A percentile compares a stretch with the other conserved stretches of the same genome.
These are phyloP conservation scores for Amphipoea oculea DNA, from an alignment of 2,888 invertebrate species.

Conservation along the genomic window DNA sequence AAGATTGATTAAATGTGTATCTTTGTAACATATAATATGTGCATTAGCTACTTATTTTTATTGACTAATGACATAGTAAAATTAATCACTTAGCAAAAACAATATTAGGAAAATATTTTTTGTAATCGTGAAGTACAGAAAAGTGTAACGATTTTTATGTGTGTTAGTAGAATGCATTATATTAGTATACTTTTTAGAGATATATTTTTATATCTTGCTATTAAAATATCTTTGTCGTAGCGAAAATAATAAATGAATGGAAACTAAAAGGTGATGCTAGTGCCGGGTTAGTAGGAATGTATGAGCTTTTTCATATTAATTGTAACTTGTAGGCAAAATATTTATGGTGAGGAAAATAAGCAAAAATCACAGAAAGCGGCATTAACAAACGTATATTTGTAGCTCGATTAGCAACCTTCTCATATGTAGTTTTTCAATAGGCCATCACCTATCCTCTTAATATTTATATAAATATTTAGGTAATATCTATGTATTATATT, in stretches of 20 bases:
- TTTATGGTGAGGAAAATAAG: neutral
- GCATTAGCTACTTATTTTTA: slow-evolving; percentile 49
- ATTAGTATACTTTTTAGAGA: slow-evolving; percentile 31
- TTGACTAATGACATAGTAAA: slow-evolving; percentile 37
- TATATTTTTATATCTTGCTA: slow-evolving; percentile 39
- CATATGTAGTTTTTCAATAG: slow-evolving; percentile 22
- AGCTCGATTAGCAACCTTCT: slow-evolving; percentile 23
- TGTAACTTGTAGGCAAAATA: slow-evolving; percentile 22
- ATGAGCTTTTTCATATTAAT: slow-evolving; percentile 26
- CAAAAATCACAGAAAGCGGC: neutral
- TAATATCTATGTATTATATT: slow-evolving; percentile 35
- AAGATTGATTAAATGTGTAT: slow-evolving; percentile 29
- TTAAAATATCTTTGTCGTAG: slow-evolving; percentile 13
- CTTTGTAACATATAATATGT: slow-evolving; percentile 10
- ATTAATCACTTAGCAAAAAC: slow-evolving; percentile 31
- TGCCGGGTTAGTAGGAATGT: slow-evolving; percentile 28
- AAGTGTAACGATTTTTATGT: slow-evolving; percentile 6
- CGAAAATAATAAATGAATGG: slow-evolving; percentile 26
- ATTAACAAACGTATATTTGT: slow-evolving; percentile 13
- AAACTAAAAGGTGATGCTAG: slow-evolving; percentile 17
- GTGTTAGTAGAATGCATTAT: slow-evolving; percentile 21
- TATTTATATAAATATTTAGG: slow-evolving; percentile 28
- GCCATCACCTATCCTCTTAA: slow-evolving; percentile 31
- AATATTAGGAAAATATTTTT: slow-evolving; percentile 36
- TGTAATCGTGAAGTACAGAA: slow-evolving; percentile 3